These are phyloP conservation scores for Cotesia chilonis DNA, from an alignment of 1,140 invertebrate genomes.

Conservation along the genomic window DNA sequence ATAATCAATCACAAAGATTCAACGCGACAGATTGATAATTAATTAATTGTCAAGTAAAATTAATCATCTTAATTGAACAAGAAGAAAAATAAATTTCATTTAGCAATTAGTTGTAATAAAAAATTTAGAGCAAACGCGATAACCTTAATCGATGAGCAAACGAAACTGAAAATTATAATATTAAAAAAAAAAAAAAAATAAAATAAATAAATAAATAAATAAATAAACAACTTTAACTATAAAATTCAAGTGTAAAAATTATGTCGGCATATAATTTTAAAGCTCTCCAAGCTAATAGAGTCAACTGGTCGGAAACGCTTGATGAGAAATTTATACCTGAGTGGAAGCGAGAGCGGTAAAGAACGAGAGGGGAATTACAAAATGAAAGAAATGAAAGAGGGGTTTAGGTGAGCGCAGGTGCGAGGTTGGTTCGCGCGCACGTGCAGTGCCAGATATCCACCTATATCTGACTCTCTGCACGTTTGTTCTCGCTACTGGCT, in stretches of 20 bases:
- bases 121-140: background rate
- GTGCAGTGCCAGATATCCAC: conserved; percentile 16
- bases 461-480: background rate
- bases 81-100: background rate
- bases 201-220: background rate
- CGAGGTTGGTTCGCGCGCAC: conserved; percentile 20
- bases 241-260: conserved; percentile 18
- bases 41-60: no score
- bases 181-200: background rate
- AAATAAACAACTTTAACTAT: background rate
- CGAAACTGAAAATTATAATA: conserved; percentile 1
- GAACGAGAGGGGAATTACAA: background rate
- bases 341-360: background rate
- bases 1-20: background rate
- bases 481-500: background rate
- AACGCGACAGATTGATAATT: no score
- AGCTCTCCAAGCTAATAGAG: conserved; percentile 15
- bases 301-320: conserved; percentile 28
- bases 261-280: conserved; percentile 9
- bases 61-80: background rate
- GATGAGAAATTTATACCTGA: conserved; percentile 18
- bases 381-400: background rate
- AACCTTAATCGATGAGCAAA: conserved; percentile 6
- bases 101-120: background rate
- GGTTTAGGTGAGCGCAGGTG: conserved; percentile 25